Conservation (phyloP, 2,113 vertebrate genomes). For the Serinus canaria region DNA sequence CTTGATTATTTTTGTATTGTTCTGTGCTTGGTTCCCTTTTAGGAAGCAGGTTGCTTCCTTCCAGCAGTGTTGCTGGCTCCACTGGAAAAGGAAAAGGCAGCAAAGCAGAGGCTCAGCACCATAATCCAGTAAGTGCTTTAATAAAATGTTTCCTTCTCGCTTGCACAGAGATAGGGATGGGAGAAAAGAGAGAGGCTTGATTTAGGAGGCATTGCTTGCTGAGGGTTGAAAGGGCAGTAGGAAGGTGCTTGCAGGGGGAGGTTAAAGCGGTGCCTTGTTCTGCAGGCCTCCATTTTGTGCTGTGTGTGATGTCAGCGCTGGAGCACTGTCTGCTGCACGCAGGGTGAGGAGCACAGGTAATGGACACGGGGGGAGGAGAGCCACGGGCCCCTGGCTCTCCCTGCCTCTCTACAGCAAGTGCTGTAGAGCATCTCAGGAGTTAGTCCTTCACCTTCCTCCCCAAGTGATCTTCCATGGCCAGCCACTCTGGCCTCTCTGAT, state of each 20-base stretch:
- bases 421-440: not conserved
- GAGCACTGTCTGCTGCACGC: not conserved
- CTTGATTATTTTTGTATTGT: slow-evolving; percentile 31
- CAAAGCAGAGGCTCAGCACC: slow-evolving; percentile 59
- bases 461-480: not conserved
- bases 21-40: slow-evolving; percentile 53
- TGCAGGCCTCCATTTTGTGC: slow-evolving; percentile 64
- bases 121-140: slow-evolving; percentile 57
- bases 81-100: slow-evolving; percentile 52
- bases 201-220: not conserved
- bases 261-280: slow-evolving; percentile 59
- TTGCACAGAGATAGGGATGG: not conserved
- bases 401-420: not conserved
- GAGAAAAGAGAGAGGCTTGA: not conserved
- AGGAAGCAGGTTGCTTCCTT: slow-evolving; percentile 68
- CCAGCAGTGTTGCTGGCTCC: slow-evolving; percentile 45
- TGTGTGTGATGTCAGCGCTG: slow-evolving; percentile 52
- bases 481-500: not conserved
- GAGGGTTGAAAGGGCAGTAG: not conserved
- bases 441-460: not conserved
- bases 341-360: slow-evolving; percentile 44
- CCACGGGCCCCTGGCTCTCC: not conserved
- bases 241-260: not conserved
- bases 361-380: not conserved
- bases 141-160: not conserved